Evolutionary conservation across 1,140 invertebrate species (phyloP).

Genomic region (Carposina sasakii): DNA sequence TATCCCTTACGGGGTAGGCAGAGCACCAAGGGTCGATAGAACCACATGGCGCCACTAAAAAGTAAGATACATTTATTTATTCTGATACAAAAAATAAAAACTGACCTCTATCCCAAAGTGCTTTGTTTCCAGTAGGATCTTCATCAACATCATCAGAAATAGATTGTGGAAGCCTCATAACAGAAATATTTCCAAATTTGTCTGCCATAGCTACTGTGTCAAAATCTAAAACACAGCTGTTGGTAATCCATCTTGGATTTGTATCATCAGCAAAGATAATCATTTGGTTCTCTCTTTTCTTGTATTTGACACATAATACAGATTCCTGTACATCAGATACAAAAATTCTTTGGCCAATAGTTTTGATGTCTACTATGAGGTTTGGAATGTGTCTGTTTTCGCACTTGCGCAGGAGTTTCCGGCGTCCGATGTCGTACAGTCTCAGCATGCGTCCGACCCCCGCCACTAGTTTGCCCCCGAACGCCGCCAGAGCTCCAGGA

Average conservation of each 20-base stretch:
- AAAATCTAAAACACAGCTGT: conserved; percentile 94
- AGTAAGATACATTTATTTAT: too few species aligned
- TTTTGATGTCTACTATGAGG: conserved; percentile 93
- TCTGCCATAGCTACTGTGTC: conserved; percentile 97
- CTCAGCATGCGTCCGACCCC: conserved; percentile 94
- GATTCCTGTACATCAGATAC: conserved; percentile 98
- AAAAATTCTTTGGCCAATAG: conserved; percentile 94
- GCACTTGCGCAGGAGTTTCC: conserved; percentile 97
- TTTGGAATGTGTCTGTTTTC: conserved; percentile 99
- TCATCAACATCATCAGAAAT: conserved; percentile 98
- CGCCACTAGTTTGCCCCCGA: conserved; percentile 93
- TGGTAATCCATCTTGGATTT: conserved; percentile 95
- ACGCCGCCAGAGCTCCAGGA: conserved; percentile 89
- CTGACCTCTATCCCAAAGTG: conserved; percentile 94
- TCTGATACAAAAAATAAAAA: too few species aligned
- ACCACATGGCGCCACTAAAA: too few species aligned
- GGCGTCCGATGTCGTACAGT: conserved; percentile 95
- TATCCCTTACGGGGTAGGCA: too few species aligned
- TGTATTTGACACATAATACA: conserved; percentile 96
- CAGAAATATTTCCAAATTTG: conserved; percentile 98
- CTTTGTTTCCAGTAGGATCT: conserved; percentile 98
- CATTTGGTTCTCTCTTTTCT: conserved; percentile 95
- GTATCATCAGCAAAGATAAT: conserved; percentile 99
- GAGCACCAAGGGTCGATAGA: too few species aligned
- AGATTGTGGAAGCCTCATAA: conserved; percentile 91